A percentile compares a stretch with the other conserved stretches of the same genome.
Conservation (phyloP, 2,888 invertebrate genomes). For the Furcula furcula region DNA sequence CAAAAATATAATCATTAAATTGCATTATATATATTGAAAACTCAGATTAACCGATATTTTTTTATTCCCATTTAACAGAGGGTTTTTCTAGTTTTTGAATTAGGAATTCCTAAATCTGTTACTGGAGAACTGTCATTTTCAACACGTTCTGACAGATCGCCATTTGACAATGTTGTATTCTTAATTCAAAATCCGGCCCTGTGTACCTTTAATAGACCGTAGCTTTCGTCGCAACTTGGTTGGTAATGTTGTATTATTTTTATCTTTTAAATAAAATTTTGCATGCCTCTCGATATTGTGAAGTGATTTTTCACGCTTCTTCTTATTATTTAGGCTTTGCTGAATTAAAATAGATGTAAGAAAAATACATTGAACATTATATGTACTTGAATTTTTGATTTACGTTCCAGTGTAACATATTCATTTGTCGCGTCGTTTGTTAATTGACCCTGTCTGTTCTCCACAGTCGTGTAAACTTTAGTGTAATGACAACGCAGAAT, state of each 20-base stretch:
- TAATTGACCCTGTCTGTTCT: conserved; percentile 55
- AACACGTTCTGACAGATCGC: too few species aligned
- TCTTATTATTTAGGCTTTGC: conserved; percentile 77
- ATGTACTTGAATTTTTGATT: conserved; percentile 18
- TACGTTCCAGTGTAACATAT: conserved; percentile 31
- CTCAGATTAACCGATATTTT: background rate
- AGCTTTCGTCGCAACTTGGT: conserved; percentile 29
- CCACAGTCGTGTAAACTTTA: conserved; percentile 13
- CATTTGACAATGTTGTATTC: too few species aligned
- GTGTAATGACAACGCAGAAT: conserved; percentile 47
- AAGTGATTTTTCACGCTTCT: conserved; percentile 58
- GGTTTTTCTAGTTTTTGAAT: too few species aligned
- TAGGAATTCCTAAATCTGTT: too few species aligned
- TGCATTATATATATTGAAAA: too few species aligned
- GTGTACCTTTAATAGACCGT: conserved; percentile 39
- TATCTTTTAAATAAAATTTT: conserved; percentile 28
- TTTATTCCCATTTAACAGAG: conserved; percentile 7
- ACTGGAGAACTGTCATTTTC: too few species aligned
- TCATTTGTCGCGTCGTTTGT: conserved; percentile 61
- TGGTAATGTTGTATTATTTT: conserved; percentile 19
- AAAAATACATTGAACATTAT: conserved; percentile 13
- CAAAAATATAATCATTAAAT: conserved; percentile 1
- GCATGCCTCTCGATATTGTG: conserved; percentile 38
- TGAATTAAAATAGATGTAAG: conserved; percentile 27
- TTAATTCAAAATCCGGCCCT: too few species aligned